Evolutionary conservation across 2,888 invertebrate genomes (phyloP).

Genomic region (Incurvaria masculella): DNA sequence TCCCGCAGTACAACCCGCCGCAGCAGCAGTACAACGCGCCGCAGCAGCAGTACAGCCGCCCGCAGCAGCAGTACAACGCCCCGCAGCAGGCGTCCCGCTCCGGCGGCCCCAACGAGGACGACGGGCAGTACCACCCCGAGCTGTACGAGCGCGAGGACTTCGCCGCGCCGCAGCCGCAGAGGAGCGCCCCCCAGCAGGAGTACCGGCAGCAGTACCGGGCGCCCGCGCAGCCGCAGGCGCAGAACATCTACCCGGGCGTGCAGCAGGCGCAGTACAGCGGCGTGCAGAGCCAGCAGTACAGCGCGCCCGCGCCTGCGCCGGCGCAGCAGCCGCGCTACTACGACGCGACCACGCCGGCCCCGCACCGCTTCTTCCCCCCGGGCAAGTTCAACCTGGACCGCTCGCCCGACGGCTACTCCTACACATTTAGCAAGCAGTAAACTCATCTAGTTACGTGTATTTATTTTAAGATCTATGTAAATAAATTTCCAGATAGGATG

Average conservation of each 20-base stretch:
- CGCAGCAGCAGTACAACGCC: conserved; percentile 46
- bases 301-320: conserved; percentile 24
- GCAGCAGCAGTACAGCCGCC: conserved; percentile 39
- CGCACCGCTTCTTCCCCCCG: conserved; percentile 77
- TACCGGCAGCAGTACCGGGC: conserved; percentile 35
- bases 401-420: conserved; percentile 85
- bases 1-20: conserved; percentile 55
- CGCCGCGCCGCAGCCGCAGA: conserved; percentile 27
- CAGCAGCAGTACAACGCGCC: conserved; percentile 40
- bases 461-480: too few species aligned
- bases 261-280: conserved; percentile 51
- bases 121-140: conserved; percentile 53
- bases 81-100: conserved; percentile 35
- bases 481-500: too few species aligned
- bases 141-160: conserved; percentile 47
- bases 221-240: conserved; percentile 36
- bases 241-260: conserved; percentile 47
- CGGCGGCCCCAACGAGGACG: conserved; percentile 46
- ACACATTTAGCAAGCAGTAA: conserved; percentile 72
- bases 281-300: conserved; percentile 24
- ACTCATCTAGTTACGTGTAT: conserved; percentile 21
- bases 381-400: conserved; percentile 83
- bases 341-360: conserved; percentile 62
- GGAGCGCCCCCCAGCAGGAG: conserved; percentile 30
- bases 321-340: conserved; percentile 49